Conservation (phyloP, 2,113 vertebrate species). For the Tichodroma muraria region DNA sequence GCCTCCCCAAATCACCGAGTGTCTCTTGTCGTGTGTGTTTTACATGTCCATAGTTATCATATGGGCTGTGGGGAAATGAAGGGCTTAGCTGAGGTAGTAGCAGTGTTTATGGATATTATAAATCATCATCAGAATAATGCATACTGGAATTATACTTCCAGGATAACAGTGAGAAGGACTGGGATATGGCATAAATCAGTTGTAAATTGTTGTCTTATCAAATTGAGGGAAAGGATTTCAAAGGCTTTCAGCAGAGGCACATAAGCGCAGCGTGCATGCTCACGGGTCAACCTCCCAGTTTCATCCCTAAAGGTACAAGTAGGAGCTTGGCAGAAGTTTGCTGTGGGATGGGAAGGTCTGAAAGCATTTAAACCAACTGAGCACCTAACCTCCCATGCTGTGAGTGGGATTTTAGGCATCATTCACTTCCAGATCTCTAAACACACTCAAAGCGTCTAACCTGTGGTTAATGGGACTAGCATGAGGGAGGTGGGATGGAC, state of each 20-base stretch:
- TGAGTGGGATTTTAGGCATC: neutral
- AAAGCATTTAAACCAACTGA: neutral
- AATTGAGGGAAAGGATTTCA: neutral
- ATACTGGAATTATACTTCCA: neutral
- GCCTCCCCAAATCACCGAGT: neutral
- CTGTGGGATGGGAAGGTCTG: neutral
- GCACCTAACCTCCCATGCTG: neutral
- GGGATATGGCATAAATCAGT: neutral
- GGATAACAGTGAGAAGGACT: neutral
- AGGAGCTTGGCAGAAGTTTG: neutral
- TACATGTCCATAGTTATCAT: no score
- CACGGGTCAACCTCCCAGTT: fast-evolving
- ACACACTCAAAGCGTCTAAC: neutral
- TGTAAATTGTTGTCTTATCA: neutral
- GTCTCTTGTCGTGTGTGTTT: neutral
- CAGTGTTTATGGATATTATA: neutral
- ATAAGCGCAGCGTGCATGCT: fast-evolving
- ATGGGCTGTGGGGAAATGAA: no score
- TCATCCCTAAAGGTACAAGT: neutral
- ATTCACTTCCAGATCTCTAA: neutral
- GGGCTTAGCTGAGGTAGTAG: neutral
- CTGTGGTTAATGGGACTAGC: neutral
- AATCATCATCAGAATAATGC: neutral
- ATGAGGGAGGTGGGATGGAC: neutral
- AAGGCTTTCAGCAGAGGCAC: neutral